Evolutionary conservation across 2,797 vertebrate species (phyloP).

Genomic region (Trematomus bernacchii): DNA sequence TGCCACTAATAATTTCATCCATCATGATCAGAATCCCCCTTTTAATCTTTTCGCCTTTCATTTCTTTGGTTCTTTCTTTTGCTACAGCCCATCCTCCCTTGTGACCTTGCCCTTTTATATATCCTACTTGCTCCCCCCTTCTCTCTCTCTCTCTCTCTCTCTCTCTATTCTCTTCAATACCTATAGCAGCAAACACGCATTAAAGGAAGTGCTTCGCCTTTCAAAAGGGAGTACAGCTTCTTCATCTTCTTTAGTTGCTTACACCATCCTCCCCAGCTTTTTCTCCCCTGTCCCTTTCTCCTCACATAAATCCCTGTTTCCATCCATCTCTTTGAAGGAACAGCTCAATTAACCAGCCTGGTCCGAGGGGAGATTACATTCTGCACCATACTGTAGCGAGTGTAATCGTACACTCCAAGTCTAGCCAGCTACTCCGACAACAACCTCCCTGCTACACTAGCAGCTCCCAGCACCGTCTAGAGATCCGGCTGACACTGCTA

Average conservation of each 20-base stretch:
- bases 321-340: slow-evolving; percentile 78
- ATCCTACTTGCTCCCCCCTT: slow-evolving; percentile 44
- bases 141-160: slow-evolving; percentile 48
- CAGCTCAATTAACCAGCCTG: slow-evolving; percentile 79
- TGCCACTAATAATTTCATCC: slow-evolving; percentile 1
- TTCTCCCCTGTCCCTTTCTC: slow-evolving; percentile 44
- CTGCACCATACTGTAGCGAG: slow-evolving; percentile 62
- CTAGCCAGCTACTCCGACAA: slow-evolving; percentile 43
- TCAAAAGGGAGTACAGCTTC: slow-evolving; percentile 66
- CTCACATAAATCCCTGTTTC: slow-evolving; percentile 75
- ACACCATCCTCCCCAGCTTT: slow-evolving; percentile 23
- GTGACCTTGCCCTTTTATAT: slow-evolving; percentile 70
- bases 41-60: slow-evolving; percentile 1
- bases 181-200: slow-evolving; percentile 56
- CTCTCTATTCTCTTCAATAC: slow-evolving; percentile 36
- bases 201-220: slow-evolving; percentile 63
- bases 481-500: slow-evolving; percentile 44
- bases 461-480: slow-evolving; percentile 37
- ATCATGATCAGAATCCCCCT: slow-evolving; percentile 8
- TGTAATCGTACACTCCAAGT: slow-evolving; percentile 61
- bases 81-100: slow-evolving; percentile 46
- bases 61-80: slow-evolving; percentile 20
- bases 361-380: slow-evolving; percentile 70
- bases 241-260: slow-evolving; percentile 32
- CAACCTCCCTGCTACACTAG: slow-evolving; percentile 44